Evolutionary conservation across 64 coral and sea anemone genomes (phyloP).

Genomic region (Astreopora myriophthalma): DNA sequence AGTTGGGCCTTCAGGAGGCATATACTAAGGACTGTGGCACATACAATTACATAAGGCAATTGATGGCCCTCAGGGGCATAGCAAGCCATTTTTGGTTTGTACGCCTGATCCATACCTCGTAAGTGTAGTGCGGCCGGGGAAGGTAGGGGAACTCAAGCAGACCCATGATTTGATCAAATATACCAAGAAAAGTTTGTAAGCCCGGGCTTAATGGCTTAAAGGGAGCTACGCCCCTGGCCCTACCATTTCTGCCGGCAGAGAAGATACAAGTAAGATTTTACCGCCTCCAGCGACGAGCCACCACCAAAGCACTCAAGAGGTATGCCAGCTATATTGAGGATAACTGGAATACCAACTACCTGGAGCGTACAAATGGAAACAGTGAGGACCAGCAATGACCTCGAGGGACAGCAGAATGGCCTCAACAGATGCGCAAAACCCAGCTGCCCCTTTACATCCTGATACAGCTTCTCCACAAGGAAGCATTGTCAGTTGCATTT

Average conservation of each 20-base stretch:
- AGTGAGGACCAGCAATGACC: not conserved
- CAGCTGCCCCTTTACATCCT: no score
- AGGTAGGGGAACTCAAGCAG: no score
- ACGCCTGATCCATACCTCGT: no score
- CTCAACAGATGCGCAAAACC: conserved; percentile 9
- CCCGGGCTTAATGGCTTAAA: no score
- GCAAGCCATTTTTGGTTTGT: no score
- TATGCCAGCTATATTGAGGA: not conserved
- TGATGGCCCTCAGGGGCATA: conserved; percentile 21
- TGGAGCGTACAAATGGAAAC: conserved; percentile 4
- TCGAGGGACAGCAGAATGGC: conserved; percentile 34
- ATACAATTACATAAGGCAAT: not conserved
- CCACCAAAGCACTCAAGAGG: not conserved
- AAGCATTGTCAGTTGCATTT: no score
- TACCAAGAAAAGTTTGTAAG: no score
- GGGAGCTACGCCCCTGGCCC: no score
- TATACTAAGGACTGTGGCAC: not conserved
- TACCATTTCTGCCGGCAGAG: conserved; percentile 5
- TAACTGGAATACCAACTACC: not conserved
- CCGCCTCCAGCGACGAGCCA: not conserved
- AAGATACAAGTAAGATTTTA: not conserved
- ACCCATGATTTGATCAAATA: no score
- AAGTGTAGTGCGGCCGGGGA: no score
- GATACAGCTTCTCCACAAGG: no score
- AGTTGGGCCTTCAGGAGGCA: not conserved